Base-by-base conservation (phyloP, 2,113 vertebrate genomes). In the Eulacestoma nigropectus region DNA sequence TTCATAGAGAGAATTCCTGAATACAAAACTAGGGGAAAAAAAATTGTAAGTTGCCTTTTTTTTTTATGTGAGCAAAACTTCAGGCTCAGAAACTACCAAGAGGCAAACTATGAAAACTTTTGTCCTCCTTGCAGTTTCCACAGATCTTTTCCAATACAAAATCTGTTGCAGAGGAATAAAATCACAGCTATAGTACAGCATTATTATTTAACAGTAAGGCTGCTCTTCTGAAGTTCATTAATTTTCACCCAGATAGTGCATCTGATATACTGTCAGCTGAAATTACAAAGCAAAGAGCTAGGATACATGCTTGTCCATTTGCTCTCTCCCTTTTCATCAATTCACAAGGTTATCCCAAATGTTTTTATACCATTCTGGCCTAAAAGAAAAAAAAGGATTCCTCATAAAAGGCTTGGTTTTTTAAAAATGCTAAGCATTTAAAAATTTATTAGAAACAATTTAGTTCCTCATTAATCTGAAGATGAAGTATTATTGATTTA, bases 391-490 rank as follows among this genome's bases (percentile, higher is more conserved):
- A 87, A 96, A 93, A 78, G 4, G 62, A 95, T 95, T 95, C 86
- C 73, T 97, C 78, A 86, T 87, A 92, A 97, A 97, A 97, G 44
- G 75, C 77, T 92, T 95, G 93, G 89, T 97, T 98, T 98, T 70
- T 77, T 63, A 97, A 97, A 95, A 97, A 98, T 97, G 95, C 52
- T 93, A 92, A 96, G 91, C 84, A 97, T 98, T 97, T 97, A 81
- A 92, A 93, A 65, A 95, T 96, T 98, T 98, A 98, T 98, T 97
- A 93, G 96, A 97, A 98, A 97, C 87, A 96, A 92, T 95, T 96
- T 93, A 93, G 83, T 95, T 96, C 74, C 68, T 98, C 87, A 74
- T 97, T 97, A 97, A 97, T 97, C 95, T 93, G 93, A 93, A 75
- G 87, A 96, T 56, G 93, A 97, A 97, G 91, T 95, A 94, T 94